These are phyloP conservation scores for Cotesia typhae DNA, from an alignment of 1,140 invertebrate genomes.

Conservation along the genomic window DNA sequence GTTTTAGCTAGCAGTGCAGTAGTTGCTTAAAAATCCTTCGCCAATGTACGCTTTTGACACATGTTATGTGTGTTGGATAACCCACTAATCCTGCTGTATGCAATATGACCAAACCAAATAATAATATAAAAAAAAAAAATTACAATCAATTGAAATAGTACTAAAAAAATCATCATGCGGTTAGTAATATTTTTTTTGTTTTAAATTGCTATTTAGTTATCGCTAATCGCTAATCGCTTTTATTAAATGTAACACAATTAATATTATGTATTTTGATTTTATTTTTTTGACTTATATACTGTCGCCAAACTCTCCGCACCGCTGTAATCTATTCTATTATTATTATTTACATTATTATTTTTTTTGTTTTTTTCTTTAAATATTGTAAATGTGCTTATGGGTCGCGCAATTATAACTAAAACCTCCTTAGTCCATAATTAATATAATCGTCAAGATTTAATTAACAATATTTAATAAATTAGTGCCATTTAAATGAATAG, in stretches of 20 bases:
- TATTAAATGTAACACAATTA: not conserved
- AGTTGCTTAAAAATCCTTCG: constrained; percentile 59
- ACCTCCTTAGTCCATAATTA: constrained; percentile 19
- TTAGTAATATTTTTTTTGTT: constrained; percentile 51
- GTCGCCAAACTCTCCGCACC: constrained; percentile 18
- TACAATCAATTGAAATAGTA: constrained; percentile 16
- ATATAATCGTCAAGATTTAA: constrained; percentile 17
- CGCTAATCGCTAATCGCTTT: not conserved
- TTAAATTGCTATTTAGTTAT: constrained; percentile 13
- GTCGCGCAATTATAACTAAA: constrained; percentile 24
- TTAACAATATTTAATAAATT: constrained; percentile 18
- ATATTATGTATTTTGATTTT: constrained; percentile 7
- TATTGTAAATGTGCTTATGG: constrained; percentile 22
- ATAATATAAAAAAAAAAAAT: not conserved
- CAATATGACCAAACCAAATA: constrained; percentile 35
- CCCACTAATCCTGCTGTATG: constrained; percentile 62
- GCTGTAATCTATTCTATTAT: constrained; percentile 20
- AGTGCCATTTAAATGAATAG: constrained; percentile 14
- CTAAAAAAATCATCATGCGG: constrained; percentile 42
- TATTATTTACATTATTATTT: not conserved
- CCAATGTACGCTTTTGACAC: constrained; percentile 54
- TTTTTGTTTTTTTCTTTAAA: constrained; percentile 2
- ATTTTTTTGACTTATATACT: constrained; percentile 12
- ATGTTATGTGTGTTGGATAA: constrained; percentile 59
- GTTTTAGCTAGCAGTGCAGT: constrained; percentile 63